Evolutionary conservation across 2,888 invertebrate species (phyloP), one percentile per base, ranked within the genome.

Genomic region (Diarsia dahlii): DNA sequence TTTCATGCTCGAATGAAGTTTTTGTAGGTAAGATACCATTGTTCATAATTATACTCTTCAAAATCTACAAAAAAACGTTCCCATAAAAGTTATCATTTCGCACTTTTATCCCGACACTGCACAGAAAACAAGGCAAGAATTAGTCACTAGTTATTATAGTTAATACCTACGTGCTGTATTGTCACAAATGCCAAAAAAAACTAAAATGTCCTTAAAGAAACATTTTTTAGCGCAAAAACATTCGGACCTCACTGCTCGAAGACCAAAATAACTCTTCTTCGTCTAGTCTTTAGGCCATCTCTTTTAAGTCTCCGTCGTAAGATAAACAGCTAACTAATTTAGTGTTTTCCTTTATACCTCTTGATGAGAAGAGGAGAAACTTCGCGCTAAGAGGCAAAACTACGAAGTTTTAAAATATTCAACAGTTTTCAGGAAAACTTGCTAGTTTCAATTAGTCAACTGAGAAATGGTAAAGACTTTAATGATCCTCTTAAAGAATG

Each of bases 381-480:
- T 80, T 68, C n/a, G 13, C 28, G 56, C 74, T 64, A 50, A 64
- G 52, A 67, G 12, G 65, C 64, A 81, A 45, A 70, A 63, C 60
- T 60, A 18, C 12, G 6, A 70, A 86, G 71, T 84, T 76, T 71
- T 74, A 68, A 86, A 84, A 65, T 75, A 84, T 84, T 75, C 75
- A 80, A 34, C 56, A 84, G 68, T 80, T 71, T 60, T n/a, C 71
- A 52, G 13, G 20, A 62, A 52, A 62, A 71, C 60, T 70, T 54
- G 56, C 56, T 62, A 48, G 71, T 80, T 80, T 71, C 45, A 71
- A 84, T 84, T 75, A 80, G 80, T 84, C 80, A 63, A 58, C 34
- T 54, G 45, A 65, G 62, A 64, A 20, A 54, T 56, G 52, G 34
- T 52, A 2, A 72, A 39, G 64, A 52, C 34, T 71, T 56, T 45